Percentiles rank a stretch among this genome's conserved stretches.
Conservation (phyloP, 2,888 invertebrate genomes). For the Orchestes rusci region DNA sequence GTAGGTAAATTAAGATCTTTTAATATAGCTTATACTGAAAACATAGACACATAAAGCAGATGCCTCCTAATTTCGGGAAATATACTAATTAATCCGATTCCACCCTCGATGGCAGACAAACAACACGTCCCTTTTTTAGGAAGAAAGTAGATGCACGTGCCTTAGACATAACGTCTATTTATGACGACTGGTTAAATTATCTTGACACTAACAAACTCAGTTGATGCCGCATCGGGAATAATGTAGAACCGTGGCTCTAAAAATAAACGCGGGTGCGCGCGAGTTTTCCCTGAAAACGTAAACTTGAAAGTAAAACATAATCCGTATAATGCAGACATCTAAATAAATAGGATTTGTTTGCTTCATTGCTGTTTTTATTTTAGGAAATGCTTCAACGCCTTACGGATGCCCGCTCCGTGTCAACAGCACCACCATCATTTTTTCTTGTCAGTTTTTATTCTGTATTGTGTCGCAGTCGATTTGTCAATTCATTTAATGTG, state of each 20-base stretch:
- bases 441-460: no score
- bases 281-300: constrained; percentile 30
- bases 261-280: constrained; percentile 24
- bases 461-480: no score
- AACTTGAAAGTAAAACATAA: constrained; percentile 20
- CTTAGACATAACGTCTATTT: constrained; percentile 37
- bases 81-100: no score
- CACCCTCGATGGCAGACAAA: no score
- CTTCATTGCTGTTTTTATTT: constrained; percentile 9
- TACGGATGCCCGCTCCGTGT: no score
- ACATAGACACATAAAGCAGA: no score
- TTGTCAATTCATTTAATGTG: no score
- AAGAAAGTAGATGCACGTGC: constrained; percentile 38
- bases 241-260: constrained; percentile 27
- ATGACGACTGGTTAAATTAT: constrained; percentile 44
- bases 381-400: no score
- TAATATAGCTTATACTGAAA: no score
- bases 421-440: no score
- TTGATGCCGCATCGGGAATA: constrained; percentile 23
- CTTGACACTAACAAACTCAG: constrained; percentile 43
- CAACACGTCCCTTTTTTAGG: constrained; percentile 39
- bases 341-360: constrained; percentile 16
- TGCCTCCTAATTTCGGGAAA: no score
- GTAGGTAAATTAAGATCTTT: no score
- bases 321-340: constrained; percentile 19